Evolutionary conservation across 30 jellyfish, hydroid and myxozoan genomes (phyloP), one percentile per base, ranked within the genome.

Genomic region (Pelagia noctiluca): DNA sequence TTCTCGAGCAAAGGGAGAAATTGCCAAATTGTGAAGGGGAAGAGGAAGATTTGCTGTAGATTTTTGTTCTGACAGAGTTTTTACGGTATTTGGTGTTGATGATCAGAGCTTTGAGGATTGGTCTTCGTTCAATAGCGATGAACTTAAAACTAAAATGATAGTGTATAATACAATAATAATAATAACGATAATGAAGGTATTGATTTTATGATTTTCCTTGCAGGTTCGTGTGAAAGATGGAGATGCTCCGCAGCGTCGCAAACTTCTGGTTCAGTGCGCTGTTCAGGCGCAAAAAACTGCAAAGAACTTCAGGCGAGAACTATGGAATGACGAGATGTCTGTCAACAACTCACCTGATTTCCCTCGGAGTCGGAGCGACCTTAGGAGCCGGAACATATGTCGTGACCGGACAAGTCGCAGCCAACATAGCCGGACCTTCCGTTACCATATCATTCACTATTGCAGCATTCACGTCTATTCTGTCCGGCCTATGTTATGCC

Each of bases 341-440:
- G 35, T 54, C 97, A 4, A 95, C 99, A 3, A 50, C 88, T 1
- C 97, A 95, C 35, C 87, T 95, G 61, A 95, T 91, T 29, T 96
- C 97, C 8, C 81, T 95, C 34, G 99, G 99, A 23, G 96, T 95
- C 35, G 99, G 99, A 0, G 99, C 99, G 29, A 89, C 97, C 24
- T 85, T 95, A 19, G 99, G 99, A 22, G 99, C 99, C 1, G 99
- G 99, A 72, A 89, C 97, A 16, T 95, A 95, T 65, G 99, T 95
- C 38, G 99, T 95, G 34, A 89, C 99, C 2, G 99, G 99, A 1
- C 99, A 95, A 64, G 99, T 95, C 0, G 99, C 99, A 10, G 98
- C 99, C 48, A 89, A 87, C 76, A 89, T 95, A 25, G 98, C 99
- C 30, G 99, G 99, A 13, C 99, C 99, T 1, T 96, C 99, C 23